phyloP scores from a whole-genome alignment of 2,113 vertebrate species.

The Prunella himalayana region DNA sequence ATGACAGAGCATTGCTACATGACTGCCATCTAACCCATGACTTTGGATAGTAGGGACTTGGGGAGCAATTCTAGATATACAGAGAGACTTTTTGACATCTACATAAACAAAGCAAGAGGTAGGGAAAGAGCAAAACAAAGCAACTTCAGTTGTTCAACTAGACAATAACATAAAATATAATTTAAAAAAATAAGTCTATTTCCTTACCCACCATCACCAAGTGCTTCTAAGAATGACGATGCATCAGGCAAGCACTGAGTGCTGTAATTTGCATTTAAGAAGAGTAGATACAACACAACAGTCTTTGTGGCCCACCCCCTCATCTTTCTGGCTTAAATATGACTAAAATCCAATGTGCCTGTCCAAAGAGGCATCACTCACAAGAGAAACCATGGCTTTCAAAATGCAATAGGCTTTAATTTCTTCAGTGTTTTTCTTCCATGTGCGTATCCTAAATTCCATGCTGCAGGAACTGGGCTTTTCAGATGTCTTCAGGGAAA shows the following conservation, averaged over 20 bases:
- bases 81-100: neutral
- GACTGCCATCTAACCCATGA: neutral
- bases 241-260: neutral
- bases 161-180: neutral
- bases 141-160: neutral
- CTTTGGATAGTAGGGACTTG: neutral
- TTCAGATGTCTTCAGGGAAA: neutral
- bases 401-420: neutral
- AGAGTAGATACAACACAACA: neutral
- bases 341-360: neutral
- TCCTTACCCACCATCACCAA: neutral
- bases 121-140: neutral
- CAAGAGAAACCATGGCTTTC: neutral
- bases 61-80: neutral
- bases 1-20: neutral
- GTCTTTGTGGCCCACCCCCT: neutral
- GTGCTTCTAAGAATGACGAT: neutral
- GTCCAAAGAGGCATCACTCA: neutral
- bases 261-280: neutral
- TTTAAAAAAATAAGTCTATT: slow-evolving; percentile 3
- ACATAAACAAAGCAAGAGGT: neutral
- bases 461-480: neutral
- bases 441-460: neutral
- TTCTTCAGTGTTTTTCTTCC: neutral
- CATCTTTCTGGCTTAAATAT: neutral